Conservation (phyloP, 2,888 invertebrate genomes). For the Agonum fuliginosum region DNA sequence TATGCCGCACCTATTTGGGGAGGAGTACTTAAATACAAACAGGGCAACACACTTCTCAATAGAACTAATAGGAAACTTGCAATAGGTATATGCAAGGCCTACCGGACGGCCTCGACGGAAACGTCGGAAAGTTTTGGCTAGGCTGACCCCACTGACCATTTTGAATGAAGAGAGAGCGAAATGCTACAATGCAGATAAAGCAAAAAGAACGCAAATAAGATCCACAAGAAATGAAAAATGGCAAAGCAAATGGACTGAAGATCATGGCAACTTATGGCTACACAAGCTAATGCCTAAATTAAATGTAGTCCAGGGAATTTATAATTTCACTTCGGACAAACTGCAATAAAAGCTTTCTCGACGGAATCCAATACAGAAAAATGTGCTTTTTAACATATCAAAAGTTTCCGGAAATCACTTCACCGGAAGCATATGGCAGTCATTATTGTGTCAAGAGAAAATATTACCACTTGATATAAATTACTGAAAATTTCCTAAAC, state of each 20-base stretch:
- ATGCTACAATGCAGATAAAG: too few species aligned
- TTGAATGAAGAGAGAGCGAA: neutral
- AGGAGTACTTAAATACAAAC: neutral
- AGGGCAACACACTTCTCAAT: neutral
- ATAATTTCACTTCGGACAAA: too few species aligned
- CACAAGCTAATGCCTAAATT: neutral
- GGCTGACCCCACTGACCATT: neutral
- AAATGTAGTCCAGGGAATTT: too few species aligned
- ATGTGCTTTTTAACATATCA: too few species aligned
- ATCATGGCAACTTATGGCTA: neutral
- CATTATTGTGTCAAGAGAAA: too few species aligned
- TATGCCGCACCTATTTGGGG: conserved; percentile 46
- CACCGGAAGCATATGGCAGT: too few species aligned
- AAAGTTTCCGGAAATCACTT: too few species aligned
- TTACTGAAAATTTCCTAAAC: too few species aligned
- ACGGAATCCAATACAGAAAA: too few species aligned
- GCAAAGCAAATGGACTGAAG: too few species aligned
- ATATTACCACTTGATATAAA: too few species aligned
- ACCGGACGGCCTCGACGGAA: conserved; percentile 11
- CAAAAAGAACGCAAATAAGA: neutral
- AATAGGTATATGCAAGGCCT: neutral
- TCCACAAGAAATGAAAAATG: neutral
- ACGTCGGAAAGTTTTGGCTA: neutral
- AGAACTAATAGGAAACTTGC: neutral
- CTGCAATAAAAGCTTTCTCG: too few species aligned